Evolutionary conservation across 2,113 vertebrate species (phyloP), one percentile per base, ranked within the genome.

Genomic region (Periophthalmodon schlosseri): DNA sequence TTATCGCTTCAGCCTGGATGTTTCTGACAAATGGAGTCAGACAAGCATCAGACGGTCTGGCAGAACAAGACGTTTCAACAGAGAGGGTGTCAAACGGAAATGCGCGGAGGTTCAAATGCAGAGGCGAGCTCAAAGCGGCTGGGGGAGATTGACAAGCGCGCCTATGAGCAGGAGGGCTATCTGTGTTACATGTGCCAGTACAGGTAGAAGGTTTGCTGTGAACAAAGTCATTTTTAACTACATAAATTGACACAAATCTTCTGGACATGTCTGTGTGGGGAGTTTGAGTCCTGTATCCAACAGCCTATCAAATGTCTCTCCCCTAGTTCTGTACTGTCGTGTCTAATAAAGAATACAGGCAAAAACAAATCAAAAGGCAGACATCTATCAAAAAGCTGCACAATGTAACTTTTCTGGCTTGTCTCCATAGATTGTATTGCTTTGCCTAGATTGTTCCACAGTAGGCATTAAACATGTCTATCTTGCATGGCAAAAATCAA

Each of bases 21-120:
- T 76, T 85, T 81, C 84, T 88, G 85, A 88, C 88, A 91, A 91
- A 91, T 90, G 69, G 77, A 83, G 84, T 78, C 77, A 80, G 85
- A 83, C 86, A 88, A 82, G 76, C 87, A 84, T 89, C 88, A 88
- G 79, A 81, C 68, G 21, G 50, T 72, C 63, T 69, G 68, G 70
- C 68, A 75, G 83, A 89, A 89, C 72, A 91, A 90, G 87, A 89
- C 75, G 39, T 88, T 89, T 81, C 66, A 76, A 33, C 60, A 79
- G 84, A 86, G 71, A 70, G 47, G 58, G 58, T 79, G 83, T 89
- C 84, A 78, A 71, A 84, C 20, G 24, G 34, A 83, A 81, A 69
- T 68, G 78, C 57, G 79, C 0, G 0, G 66, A 80, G 68, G 69
- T 72, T 77, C 68, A 86, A 85, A 63, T 81, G 77, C 18, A 76